Evolutionary conservation across 2,888 invertebrate genomes (phyloP).

Genomic region (Plebejus argus): DNA sequence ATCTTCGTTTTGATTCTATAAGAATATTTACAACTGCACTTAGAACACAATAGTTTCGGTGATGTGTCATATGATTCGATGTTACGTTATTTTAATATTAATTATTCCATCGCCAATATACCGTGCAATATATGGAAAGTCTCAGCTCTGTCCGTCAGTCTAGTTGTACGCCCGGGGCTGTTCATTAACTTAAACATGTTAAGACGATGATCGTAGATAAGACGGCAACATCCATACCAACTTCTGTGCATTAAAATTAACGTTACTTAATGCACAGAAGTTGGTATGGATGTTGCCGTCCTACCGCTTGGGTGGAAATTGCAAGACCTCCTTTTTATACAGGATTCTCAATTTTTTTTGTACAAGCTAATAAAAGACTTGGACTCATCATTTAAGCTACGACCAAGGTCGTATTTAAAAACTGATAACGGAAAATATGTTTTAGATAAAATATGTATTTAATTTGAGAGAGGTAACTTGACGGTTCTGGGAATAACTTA

Average conservation of each 20-base stretch:
- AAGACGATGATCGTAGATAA: constrained; percentile 64
- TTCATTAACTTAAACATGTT: constrained; percentile 73
- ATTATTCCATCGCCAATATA: neutral
- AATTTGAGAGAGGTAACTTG: too few species aligned
- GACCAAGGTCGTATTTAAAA: too few species aligned
- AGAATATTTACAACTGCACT: too few species aligned
- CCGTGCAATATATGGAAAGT: neutral
- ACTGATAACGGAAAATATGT: too few species aligned
- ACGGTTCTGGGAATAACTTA: neutral
- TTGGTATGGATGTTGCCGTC: too few species aligned
- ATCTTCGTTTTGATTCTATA: too few species aligned
- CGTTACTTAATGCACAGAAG: neutral
- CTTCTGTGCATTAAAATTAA: constrained; percentile 22
- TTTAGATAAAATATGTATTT: too few species aligned
- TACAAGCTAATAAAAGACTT: too few species aligned
- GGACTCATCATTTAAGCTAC: too few species aligned
- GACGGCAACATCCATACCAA: constrained; percentile 46
- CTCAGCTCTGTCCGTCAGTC: constrained; percentile 46
- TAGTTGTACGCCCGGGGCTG: constrained; percentile 63
- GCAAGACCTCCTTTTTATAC: neutral
- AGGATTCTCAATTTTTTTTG: too few species aligned
- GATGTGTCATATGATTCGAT: neutral
- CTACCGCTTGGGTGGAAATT: neutral
- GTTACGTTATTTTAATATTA: neutral
- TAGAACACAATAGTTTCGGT: too few species aligned